phyloP scores from a whole-genome alignment of 2,888 invertebrate species.

The Hofmannophila pseudospretella region DNA sequence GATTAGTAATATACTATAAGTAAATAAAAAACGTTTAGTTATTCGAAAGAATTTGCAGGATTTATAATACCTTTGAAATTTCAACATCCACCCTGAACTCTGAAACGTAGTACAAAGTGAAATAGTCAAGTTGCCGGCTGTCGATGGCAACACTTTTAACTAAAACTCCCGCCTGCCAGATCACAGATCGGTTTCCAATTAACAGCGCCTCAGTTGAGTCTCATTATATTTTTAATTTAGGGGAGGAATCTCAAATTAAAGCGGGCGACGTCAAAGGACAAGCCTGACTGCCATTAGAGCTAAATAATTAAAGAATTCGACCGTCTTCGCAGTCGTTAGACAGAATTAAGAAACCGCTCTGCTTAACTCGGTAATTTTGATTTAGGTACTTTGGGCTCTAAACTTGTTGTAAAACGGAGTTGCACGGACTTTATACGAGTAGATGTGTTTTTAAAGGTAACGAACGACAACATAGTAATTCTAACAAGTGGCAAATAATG shows the following conservation, averaged over 20 bases:
- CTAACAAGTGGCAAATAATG: no score
- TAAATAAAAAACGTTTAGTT: no score
- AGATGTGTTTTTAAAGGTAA: no score
- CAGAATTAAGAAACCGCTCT: constrained; percentile 62
- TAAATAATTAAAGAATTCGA: constrained; percentile 77
- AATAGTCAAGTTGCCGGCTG: constrained; percentile 13
- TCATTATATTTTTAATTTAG: constrained; percentile 79
- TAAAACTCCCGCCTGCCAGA: constrained; percentile 36
- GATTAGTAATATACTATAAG: no score
- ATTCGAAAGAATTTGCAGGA: no score
- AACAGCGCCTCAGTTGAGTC: constrained; percentile 67
- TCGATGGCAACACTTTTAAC: constrained; percentile 41
- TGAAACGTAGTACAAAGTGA: no score
- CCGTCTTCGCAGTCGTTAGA: constrained; percentile 69
- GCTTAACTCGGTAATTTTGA: constrained; percentile 60
- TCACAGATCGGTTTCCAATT: constrained; percentile 75
- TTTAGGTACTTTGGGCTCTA: constrained; percentile 39
- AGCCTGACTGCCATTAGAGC: constrained; percentile 69
- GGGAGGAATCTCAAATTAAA: constrained; percentile 74
- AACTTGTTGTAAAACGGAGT: constrained; percentile 20
- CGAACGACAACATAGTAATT: no score
- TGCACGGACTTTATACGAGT: background rate
- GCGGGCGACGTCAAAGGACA: constrained; percentile 74
- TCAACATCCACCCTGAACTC: no score
- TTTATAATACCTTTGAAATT: no score